These are phyloP conservation scores for Pogonus chalceus DNA, from an alignment of 1,140 invertebrate genomes.

Conservation along the genomic window DNA sequence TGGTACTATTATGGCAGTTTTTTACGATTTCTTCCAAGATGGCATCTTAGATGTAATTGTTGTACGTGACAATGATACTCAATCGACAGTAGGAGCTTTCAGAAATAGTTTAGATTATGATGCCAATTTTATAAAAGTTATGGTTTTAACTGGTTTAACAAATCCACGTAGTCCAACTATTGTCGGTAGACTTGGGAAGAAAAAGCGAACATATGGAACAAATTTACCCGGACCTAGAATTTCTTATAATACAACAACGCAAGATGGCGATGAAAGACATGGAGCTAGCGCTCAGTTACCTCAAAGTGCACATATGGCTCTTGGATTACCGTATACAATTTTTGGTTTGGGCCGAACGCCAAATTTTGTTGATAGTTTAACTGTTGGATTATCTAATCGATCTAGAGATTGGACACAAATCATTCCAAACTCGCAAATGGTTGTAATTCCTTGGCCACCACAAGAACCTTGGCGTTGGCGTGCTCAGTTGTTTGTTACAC, in stretches of 20 bases:
- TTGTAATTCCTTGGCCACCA: slow-evolving; percentile 83
- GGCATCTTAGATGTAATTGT: slow-evolving; percentile 71
- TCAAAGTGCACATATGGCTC: slow-evolving; percentile 82
- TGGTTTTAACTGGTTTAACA: slow-evolving; percentile 77
- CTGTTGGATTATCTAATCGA: slow-evolving; percentile 65
- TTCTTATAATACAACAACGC: slow-evolving; percentile 74
- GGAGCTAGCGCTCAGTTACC: slow-evolving; percentile 78
- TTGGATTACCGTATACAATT: slow-evolving; percentile 88
- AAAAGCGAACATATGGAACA: slow-evolving; percentile 70
- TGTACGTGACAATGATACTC: slow-evolving; percentile 47
- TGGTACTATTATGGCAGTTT: slow-evolving; percentile 70
- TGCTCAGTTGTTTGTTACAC: slow-evolving; percentile 90
- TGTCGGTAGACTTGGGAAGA: slow-evolving; percentile 59
- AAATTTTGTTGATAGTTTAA: slow-evolving; percentile 90
- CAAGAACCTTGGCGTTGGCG: slow-evolving; percentile 74
- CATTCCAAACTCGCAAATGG: slow-evolving; percentile 95
- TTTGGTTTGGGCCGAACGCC: slow-evolving; percentile 94
- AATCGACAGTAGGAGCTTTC: slow-evolving; percentile 59
- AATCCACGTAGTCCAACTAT: slow-evolving; percentile 58
- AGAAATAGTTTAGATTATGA: slow-evolving; percentile 86
- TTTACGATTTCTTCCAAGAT: slow-evolving; percentile 89
- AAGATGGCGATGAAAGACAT: slow-evolving; percentile 62
- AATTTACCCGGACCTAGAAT: slow-evolving; percentile 84
- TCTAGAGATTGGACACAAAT: slow-evolving; percentile 79
- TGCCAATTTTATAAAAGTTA: slow-evolving; percentile 91